Evolutionary conservation across 2,113 vertebrate genomes (phyloP), one percentile per base, ranked within the genome.

Genomic region (Orientallactaga bullata): DNA sequence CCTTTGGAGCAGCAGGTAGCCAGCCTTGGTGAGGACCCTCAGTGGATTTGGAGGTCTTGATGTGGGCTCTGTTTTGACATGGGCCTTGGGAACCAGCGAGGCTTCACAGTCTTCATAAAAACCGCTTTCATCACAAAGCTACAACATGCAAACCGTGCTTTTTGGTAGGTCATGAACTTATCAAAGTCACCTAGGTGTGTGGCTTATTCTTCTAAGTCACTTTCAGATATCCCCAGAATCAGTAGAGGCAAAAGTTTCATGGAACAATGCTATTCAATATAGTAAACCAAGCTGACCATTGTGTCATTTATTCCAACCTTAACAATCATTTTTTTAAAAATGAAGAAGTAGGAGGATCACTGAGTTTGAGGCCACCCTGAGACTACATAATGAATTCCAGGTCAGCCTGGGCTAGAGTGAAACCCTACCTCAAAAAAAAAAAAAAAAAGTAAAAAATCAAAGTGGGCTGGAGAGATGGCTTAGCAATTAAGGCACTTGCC

Each of bases 301-400:
- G 32, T 32, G 83, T 51, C 9, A 72, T 83, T 58, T 92, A 85
- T 91, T 83, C 37, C 23, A 42, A 39, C 58, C 60, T 92, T 77
- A 73, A 35, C 78, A 81, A 71, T n/a, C 94, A 42, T 87, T 92
- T 83, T 87, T 92, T 83, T 61, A 69, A 92, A 87, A 93, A 72
- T 42, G 51, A 1, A 20, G 61, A 63, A 17, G 17, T 23, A 63
- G 61, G 61, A 21, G 61, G 18, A 63, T 63, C 61, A 21, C 18
- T 47, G 17, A 63, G 61, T 7, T 20, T 21, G 2, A 63, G 61
- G 61, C 61, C 17, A 63, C 18, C 61, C 61, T 63, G 61, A 47
- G 16, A 7, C 17, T 20, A 23, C 61, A 20, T 21, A 63, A 17
- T 21, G 18, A 63, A 7, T 63, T 63, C 61, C 61, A 63, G 61